phyloP scores from a whole-genome alignment of 2,797 vertebrate species.

The Scyliorhinus canicula region DNA sequence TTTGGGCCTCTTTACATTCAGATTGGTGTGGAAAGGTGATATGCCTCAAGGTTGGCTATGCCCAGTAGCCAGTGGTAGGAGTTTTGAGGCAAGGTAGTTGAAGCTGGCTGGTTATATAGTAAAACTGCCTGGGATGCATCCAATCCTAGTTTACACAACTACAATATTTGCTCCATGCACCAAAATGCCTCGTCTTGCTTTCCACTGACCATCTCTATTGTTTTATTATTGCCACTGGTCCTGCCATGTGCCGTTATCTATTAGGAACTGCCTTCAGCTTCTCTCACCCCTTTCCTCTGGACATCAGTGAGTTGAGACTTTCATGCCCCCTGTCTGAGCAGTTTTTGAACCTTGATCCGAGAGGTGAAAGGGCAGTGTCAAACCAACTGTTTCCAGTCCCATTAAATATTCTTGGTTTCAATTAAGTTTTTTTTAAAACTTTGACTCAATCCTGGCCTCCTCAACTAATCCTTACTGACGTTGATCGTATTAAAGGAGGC shows the following conservation, averaged over 20 bases:
- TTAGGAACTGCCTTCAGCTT: neutral
- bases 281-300: neutral
- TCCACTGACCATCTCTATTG: neutral
- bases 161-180: neutral
- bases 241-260: neutral
- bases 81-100: neutral
- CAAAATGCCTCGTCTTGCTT: neutral
- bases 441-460: neutral
- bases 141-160: neutral
- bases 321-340: neutral
- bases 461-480: conserved; percentile 30
- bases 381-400: neutral
- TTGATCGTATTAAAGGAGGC: conserved; percentile 24
- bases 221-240: neutral
- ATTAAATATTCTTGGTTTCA: conserved; percentile 20
- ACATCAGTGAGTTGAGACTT: neutral
- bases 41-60: neutral
- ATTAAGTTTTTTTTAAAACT: conserved; percentile 5
- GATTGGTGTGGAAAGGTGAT: neutral
- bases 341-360: neutral
- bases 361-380: conserved; percentile 26
- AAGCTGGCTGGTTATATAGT: neutral
- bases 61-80: neutral
- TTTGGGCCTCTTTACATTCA: neutral
- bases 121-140: neutral